Percentiles rank a stretch among this genome's conserved stretches.
Conservation (phyloP, 64 coral and sea anemone genomes). For the Astreopora myriophthalma region DNA sequence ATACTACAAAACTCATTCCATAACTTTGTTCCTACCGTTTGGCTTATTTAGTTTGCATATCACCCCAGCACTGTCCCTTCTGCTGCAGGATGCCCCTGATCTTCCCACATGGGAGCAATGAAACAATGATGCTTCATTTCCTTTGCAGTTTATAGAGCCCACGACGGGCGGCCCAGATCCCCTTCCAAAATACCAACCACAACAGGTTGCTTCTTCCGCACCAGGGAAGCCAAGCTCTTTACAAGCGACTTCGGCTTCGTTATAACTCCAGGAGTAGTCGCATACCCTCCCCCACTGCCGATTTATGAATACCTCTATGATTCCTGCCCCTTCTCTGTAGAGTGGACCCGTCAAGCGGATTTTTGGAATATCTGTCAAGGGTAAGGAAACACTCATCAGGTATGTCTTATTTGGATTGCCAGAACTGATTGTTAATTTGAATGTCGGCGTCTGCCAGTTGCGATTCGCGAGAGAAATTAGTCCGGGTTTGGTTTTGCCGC, state of each 20-base stretch:
- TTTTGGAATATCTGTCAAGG: conserved; percentile 1
- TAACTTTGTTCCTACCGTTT: neutral
- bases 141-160: neutral
- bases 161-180: neutral
- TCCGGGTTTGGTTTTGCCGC: no score
- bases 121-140: conserved; percentile 19
- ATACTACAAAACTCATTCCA: no score
- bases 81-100: neutral
- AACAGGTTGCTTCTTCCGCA: neutral
- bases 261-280: neutral
- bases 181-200: conserved; percentile 15
- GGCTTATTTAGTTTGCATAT: conserved; percentile 34
- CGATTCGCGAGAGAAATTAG: no score
- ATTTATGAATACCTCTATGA: neutral
- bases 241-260: neutral
- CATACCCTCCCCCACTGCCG: conserved; percentile 19
- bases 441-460: no score
- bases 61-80: neutral
- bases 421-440: no score
- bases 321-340: neutral
- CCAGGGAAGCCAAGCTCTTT: conserved; percentile 10
- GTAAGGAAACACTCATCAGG: neutral
- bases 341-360: neutral
- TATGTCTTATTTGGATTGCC: no score
- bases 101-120: neutral